phyloP scores from a whole-genome alignment of 2,888 invertebrate genomes.

The Cephalotes varians region DNA sequence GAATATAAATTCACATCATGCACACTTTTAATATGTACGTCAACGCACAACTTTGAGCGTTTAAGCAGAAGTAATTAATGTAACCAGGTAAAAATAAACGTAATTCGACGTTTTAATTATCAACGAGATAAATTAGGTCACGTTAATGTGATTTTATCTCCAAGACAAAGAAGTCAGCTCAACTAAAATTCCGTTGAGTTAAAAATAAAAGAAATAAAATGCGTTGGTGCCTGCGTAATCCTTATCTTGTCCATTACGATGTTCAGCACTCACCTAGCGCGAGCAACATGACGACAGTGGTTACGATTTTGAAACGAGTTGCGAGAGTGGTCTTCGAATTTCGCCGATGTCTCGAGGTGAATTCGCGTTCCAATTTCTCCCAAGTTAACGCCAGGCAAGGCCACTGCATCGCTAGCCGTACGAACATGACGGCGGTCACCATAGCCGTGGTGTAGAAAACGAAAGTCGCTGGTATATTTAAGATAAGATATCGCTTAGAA shows the following conservation, averaged over 20 bases:
- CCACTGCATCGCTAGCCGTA: slow-evolving; percentile 87
- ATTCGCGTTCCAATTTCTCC: slow-evolving; percentile 86
- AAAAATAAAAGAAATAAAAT: neutral
- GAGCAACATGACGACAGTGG: slow-evolving; percentile 85
- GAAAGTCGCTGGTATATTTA: slow-evolving; percentile 80
- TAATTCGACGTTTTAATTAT: too few species aligned
- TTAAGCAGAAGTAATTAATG: neutral
- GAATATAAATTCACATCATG: neutral
- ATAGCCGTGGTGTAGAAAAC: slow-evolving; percentile 88
- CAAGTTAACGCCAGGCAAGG: slow-evolving; percentile 86
- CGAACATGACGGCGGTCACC: slow-evolving; percentile 87
- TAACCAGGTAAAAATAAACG: neutral
- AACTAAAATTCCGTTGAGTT: neutral
- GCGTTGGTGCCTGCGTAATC: neutral
- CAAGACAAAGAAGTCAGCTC: neutral
- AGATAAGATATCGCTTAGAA: neutral
- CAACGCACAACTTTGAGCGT: neutral
- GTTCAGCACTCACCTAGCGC: slow-evolving; percentile 85
- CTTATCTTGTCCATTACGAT: neutral
- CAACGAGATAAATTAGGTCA: neutral
- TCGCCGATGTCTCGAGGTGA: slow-evolving; percentile 78
- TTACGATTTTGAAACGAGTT: slow-evolving; percentile 85
- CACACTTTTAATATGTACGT: neutral
- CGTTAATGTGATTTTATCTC: neutral
- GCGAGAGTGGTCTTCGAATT: slow-evolving; percentile 77